Conservation (phyloP, 2,113 vertebrate species). For the Neopipo cinnamomea region DNA sequence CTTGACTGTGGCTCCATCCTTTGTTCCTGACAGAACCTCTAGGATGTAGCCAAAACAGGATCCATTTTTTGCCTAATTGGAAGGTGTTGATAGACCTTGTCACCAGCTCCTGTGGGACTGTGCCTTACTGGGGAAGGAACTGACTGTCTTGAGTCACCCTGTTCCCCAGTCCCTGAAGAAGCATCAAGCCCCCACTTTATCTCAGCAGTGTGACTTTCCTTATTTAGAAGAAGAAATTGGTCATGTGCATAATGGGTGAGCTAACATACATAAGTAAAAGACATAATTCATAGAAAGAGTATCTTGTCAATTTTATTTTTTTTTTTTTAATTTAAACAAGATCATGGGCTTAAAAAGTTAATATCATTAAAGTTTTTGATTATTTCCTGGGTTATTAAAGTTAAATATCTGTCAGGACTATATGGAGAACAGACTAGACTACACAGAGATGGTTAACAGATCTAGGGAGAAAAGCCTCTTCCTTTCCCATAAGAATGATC, state of each 20-base stretch:
- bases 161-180: background rate
- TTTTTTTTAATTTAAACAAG: background rate
- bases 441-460: background rate
- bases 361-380: background rate
- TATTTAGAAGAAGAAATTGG: background rate
- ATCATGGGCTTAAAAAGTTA: background rate
- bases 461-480: background rate
- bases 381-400: background rate
- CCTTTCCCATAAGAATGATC: background rate
- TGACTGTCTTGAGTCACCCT: background rate
- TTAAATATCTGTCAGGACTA: background rate
- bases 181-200: background rate
- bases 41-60: background rate
- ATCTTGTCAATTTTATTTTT: background rate
- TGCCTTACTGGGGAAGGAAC: background rate
- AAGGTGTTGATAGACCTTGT: background rate
- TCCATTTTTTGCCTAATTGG: background rate
- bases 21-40: background rate
- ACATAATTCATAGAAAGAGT: background rate
- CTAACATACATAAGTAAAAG: background rate
- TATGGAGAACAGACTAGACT: background rate
- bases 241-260: fast-evolving
- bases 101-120: background rate
- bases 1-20: background rate
- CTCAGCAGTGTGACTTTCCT: background rate